A percentile compares a stretch with the other conserved stretches of the same genome.
These are phyloP conservation scores for Rhimphoctona megacephalus DNA, from an alignment of 2,888 invertebrate species.

Conservation along the genomic window DNA sequence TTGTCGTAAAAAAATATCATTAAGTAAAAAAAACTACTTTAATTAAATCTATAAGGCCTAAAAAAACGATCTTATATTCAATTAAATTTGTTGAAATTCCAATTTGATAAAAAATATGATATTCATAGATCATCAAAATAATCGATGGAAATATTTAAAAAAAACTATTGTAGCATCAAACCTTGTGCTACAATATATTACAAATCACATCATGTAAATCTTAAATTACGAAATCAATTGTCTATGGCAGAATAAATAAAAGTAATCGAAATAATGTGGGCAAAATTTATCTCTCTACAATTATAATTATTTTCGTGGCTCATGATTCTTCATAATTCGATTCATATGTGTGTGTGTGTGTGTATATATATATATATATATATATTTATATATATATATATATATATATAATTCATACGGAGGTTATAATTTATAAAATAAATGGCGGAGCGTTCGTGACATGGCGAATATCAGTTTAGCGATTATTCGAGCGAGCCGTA, in stretches of 20 bases:
- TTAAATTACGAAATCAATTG: slow-evolving; percentile 6
- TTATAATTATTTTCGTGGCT: slow-evolving; percentile 18
- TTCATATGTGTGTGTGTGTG: too few species aligned
- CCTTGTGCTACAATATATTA: background rate
- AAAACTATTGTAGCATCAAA: background rate
- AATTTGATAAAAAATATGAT: background rate
- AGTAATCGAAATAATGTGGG: background rate
- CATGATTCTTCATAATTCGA: slow-evolving; percentile 15
- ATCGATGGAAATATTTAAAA: background rate
- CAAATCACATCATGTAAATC: background rate
- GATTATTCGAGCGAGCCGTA: slow-evolving; percentile 60
- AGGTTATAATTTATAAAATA: slow-evolving; percentile 58
- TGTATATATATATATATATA: too few species aligned
- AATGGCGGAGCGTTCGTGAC: slow-evolving; percentile 53
- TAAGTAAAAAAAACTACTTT: too few species aligned
- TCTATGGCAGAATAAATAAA: background rate
- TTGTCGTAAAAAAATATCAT: too few species aligned
- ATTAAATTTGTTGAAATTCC: background rate
- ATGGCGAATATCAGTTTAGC: slow-evolving; percentile 57
- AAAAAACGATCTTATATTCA: background rate
- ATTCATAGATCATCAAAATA: background rate
- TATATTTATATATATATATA: too few species aligned
- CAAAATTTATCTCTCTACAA: background rate
- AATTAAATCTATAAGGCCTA: too few species aligned
- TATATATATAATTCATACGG: slow-evolving; percentile 18